A percentile compares a stretch with the other conserved stretches of the same genome.
Evolutionary conservation across 2,888 invertebrate species (phyloP).

Genomic region (Stenoptilia bipunctidactyla): DNA sequence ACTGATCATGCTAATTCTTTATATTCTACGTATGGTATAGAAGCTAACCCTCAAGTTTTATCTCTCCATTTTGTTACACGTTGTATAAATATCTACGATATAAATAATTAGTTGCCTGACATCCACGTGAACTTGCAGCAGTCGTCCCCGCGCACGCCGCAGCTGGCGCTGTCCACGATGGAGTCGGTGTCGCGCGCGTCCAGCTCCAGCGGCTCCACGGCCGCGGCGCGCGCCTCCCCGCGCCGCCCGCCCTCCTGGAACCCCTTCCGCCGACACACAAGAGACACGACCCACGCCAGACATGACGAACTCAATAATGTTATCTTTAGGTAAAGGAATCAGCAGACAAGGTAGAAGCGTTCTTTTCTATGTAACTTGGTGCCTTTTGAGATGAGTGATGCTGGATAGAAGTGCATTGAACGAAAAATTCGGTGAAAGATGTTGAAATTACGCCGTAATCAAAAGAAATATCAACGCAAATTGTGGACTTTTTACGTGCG

Average conservation of each 20-base stretch:
- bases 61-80: no score
- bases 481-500: no score
- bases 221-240: constrained; percentile 45
- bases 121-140: no score
- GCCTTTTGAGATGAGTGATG: no score
- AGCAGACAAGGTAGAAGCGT: no score
- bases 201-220: constrained; percentile 51
- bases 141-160: constrained; percentile 37
- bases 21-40: no score
- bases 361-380: no score
- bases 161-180: constrained; percentile 46
- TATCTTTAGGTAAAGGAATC: neutral
- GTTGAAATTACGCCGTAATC: neutral
- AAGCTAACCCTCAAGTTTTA: no score
- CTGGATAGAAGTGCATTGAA: neutral
- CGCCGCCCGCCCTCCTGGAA: constrained; percentile 76
- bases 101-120: no score
- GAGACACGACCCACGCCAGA: constrained; percentile 67
- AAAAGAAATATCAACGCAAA: no score
- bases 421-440: neutral
- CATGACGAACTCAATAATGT: neutral
- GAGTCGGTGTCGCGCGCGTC: constrained; percentile 62
- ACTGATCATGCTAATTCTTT: no score
- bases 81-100: no score
- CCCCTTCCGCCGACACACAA: constrained; percentile 77